Percentiles rank a stretch among this genome's conserved stretches.
Conservation (phyloP, 2,797 vertebrate genomes). For the Heterohyrax brucei region DNA sequence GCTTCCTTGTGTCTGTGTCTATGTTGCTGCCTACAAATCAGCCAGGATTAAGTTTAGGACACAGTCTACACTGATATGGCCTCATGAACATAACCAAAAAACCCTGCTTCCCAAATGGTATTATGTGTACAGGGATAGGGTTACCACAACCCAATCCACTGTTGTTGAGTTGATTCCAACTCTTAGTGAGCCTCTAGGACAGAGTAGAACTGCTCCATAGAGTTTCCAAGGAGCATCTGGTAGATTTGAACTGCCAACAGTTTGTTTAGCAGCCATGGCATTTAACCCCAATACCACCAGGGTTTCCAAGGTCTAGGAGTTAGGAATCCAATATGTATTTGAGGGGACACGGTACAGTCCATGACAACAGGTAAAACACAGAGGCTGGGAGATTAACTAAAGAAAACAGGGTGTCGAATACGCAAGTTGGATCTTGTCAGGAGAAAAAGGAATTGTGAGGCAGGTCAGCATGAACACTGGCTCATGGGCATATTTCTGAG, state of each 20-base stretch:
- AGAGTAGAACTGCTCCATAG: too few relatives aligned
- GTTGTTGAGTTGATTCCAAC: too few relatives aligned
- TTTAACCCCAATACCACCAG: too few relatives aligned
- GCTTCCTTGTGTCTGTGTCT: neutral
- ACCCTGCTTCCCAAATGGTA: too few relatives aligned
- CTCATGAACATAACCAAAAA: neutral
- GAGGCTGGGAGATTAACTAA: neutral
- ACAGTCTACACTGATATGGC: neutral
- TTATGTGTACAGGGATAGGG: too few relatives aligned
- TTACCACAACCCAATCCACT: neutral
- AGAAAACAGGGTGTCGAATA: neutral
- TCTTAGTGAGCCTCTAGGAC: too few relatives aligned
- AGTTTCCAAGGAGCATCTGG: too few relatives aligned
- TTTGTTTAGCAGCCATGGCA: too few relatives aligned
- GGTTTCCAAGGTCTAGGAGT: neutral
- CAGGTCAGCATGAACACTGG: neutral
- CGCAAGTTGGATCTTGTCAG: neutral
- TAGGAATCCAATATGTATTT: neutral
- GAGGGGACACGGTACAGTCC: neutral
- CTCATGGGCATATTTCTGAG: neutral
- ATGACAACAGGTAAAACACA: neutral
- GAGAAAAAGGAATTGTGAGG: neutral
- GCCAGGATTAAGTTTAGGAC: neutral
- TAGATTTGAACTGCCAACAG: too few relatives aligned
- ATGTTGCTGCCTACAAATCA: neutral